phyloP scores from a whole-genome alignment of 1,140 invertebrate species.

The Tyrophagus putrescentiae region DNA sequence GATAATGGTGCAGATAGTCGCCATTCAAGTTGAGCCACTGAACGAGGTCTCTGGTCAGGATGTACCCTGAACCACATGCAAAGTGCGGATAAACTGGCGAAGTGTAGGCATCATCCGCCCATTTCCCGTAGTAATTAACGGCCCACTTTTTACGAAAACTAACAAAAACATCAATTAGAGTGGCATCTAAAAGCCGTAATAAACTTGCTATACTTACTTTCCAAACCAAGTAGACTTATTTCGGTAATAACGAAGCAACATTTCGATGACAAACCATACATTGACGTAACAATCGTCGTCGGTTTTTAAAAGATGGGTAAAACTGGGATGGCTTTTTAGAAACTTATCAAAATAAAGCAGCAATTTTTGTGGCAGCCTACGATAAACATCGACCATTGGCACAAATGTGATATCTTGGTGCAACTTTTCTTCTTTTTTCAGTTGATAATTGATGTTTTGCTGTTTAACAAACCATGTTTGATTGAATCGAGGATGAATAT shows the following conservation, averaged over 20 bases:
- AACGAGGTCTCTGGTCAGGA: constrained; percentile 24
- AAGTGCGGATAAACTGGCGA: constrained; percentile 27
- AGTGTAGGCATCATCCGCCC: constrained; percentile 27
- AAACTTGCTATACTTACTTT: constrained; percentile 23
- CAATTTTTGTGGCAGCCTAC: constrained; percentile 25
- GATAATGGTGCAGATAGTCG: constrained; percentile 23
- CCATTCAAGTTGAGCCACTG: constrained; percentile 25
- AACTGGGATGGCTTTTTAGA: background rate
- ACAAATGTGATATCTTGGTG: constrained; percentile 24
- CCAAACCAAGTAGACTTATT: constrained; percentile 21
- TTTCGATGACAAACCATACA: constrained; percentile 10
- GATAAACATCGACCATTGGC: constrained; percentile 23
- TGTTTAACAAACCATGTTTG: constrained; percentile 19
- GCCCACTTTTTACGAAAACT: constrained; percentile 27
- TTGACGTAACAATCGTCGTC: constrained; percentile 27
- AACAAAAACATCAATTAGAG: background rate
- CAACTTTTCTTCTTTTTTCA: constrained; percentile 13
- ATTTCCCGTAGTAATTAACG: constrained; percentile 28
- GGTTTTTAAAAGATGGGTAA: constrained; percentile 25
- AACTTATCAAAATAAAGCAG: constrained; percentile 20
- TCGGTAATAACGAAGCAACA: constrained; percentile 13
- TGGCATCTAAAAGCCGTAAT: background rate
- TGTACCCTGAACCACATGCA: constrained; percentile 28
- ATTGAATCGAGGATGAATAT: constrained; percentile 14
- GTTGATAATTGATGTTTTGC: constrained; percentile 4